phyloP scores from a whole-genome alignment of 2,797 vertebrate species.

The Limosa lapponica region DNA sequence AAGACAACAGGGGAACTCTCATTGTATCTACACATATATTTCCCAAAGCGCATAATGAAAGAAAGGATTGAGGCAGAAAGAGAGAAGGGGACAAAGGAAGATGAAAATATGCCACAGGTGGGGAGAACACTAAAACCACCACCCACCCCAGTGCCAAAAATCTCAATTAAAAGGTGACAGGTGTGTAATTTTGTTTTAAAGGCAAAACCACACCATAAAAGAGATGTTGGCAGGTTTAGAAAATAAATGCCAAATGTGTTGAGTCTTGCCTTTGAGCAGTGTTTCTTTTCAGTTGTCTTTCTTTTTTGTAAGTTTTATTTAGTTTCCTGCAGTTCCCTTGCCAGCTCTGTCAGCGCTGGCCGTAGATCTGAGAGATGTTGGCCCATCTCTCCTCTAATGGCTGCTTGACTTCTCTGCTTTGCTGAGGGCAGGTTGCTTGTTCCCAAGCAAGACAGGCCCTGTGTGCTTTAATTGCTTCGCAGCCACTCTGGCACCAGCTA shows the following conservation, averaged over 20 bases:
- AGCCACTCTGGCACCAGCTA: constrained; percentile 59
- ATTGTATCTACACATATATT: neutral
- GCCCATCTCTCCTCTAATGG: neutral
- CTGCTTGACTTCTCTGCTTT: neutral
- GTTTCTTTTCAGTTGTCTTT: constrained; percentile 38
- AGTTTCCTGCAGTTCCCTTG: neutral
- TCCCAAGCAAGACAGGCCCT: constrained; percentile 1
- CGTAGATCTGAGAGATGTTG: neutral
- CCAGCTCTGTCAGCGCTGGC: constrained; percentile 16
- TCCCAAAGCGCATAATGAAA: neutral
- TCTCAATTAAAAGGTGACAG: neutral
- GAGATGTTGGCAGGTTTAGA: neutral
- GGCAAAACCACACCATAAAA: neutral
- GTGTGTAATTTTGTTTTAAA: constrained; percentile 15
- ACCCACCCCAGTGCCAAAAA: neutral
- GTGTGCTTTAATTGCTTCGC: constrained; percentile 24
- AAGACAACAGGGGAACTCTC: neutral
- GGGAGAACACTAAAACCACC: neutral
- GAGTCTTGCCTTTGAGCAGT: constrained; percentile 2
- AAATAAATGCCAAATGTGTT: constrained; percentile 4
- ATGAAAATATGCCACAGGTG: neutral
- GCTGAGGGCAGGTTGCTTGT: constrained; percentile 33
- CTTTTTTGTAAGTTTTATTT: neutral
- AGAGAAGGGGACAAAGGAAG: neutral
- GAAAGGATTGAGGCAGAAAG: neutral